Evolutionary conservation across 2,113 vertebrate species (phyloP).

Genomic region (Actenoides hombroni): DNA sequence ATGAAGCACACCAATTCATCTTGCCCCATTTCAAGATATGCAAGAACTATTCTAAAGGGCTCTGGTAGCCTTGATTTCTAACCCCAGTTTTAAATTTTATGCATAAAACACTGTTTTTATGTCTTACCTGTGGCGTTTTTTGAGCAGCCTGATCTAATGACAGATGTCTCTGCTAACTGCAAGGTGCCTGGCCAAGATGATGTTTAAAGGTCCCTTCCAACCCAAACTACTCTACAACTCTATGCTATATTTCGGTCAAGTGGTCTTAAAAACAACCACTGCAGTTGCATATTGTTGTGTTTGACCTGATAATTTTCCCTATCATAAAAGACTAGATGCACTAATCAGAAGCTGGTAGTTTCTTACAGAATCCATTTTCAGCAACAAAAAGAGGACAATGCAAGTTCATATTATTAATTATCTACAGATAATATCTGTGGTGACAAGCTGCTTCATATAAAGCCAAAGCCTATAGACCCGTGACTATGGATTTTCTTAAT

Average conservation of each 20-base stretch:
- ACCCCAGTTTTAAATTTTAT: neutral
- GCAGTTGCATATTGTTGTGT: neutral
- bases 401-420: neutral
- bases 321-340: neutral
- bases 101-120: neutral
- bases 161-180: neutral
- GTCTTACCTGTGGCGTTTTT: neutral
- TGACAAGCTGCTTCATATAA: neutral
- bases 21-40: neutral
- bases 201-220: neutral
- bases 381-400: neutral
- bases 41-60: neutral
- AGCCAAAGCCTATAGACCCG: neutral
- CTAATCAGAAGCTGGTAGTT: neutral
- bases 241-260: neutral
- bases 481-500: neutral
- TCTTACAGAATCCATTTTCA: neutral
- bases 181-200: neutral
- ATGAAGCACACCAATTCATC: neutral
- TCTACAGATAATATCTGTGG: neutral
- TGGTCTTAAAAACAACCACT: neutral
- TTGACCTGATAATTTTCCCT: neutral
- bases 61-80: neutral
- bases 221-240: neutral
- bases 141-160: neutral